Percentiles rank a stretch among this genome's conserved stretches.
Conservation (phyloP, 2,113 vertebrate species). For the Protomyctophum bolini region DNA sequence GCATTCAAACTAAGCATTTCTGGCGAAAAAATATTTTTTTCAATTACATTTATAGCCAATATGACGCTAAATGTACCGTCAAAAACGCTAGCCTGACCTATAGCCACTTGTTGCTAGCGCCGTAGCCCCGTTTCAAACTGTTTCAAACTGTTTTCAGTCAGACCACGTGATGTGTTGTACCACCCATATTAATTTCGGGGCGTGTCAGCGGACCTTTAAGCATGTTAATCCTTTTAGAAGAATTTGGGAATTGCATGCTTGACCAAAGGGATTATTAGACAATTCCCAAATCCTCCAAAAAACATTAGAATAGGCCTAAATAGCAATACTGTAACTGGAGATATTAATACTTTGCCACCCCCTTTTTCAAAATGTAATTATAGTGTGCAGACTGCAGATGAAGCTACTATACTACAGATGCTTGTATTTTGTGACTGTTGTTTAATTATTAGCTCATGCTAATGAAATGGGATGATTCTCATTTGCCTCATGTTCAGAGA, state of each 20-base stretch:
- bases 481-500: conserved; percentile 22
- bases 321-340: not conserved
- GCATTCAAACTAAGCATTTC: too few relatives aligned
- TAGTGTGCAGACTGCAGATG: conserved; percentile 16
- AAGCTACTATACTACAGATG: conserved; percentile 11
- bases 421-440: too few relatives aligned
- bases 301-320: not conserved
- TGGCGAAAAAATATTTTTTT: too few relatives aligned
- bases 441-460: not conserved
- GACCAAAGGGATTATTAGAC: conserved; percentile 50
- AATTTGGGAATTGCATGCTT: conserved; percentile 22
- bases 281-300: conserved; percentile 10
- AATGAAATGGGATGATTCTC: conserved; percentile 3
- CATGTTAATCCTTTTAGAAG: conserved; percentile 29
- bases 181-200: too few relatives aligned
- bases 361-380: conserved; percentile 1
- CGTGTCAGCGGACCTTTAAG: too few relatives aligned
- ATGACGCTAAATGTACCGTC: too few relatives aligned
- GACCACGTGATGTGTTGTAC: too few relatives aligned
- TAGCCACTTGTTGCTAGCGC: too few relatives aligned
- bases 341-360: not conserved
- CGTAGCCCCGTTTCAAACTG: too few relatives aligned
- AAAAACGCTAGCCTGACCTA: too few relatives aligned
- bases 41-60: too few relatives aligned
- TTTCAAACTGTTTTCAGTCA: too few relatives aligned